Base-by-base conservation (phyloP, 2,888 invertebrate genomes). In the Coelopa pilipes region DNA sequence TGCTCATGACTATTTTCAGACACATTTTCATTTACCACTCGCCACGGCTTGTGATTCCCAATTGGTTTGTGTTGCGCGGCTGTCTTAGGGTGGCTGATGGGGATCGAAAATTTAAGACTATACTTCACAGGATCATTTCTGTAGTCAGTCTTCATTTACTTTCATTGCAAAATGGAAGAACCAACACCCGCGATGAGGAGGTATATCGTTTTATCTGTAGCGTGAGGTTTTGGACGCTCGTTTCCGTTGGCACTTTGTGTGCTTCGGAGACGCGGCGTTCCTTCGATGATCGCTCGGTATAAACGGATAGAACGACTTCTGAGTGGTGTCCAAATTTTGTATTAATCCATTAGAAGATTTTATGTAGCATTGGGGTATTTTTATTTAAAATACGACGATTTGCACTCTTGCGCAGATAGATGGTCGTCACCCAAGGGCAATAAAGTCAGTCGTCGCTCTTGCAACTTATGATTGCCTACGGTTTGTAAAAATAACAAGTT, bases 61-160 rank as follows among this genome's bases (percentile, higher is more conserved):
- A 9, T 72, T 34, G 24, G 9, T 1, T 0, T 9, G 5, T 1
- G 12, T 5, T 1, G 0, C 19, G 34, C 1, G 75, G 73, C 13
- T 11, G 1, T 19, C 2, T 17, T 24, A 49, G 72, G 46, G 13
- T 21, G 15, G 13, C 45, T 13, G 62, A 1, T 74, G 53, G 69
- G 60, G 19, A 0, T 0, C 9, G 49, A 66, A 57, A 73, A 79
- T 0, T 83, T 84, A 87, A 87, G 87, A 87, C 87, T 87, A 87
- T 87, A 86, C 90, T 91, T 90, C 90, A 90, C 90, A 90, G 91
- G 91, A 90, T 91, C 90, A 90, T 90, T 91, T 91, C 90, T 91
- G 90, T 90, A 91, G 91, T 90, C 88, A 87, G 89, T 90, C 89
- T 90, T 90, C 89, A 84, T 86, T 87, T 85, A 85, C 89, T 89